Evolutionary conservation across 2,888 invertebrate genomes (phyloP).

Genomic region (Phorcus lineatus): DNA sequence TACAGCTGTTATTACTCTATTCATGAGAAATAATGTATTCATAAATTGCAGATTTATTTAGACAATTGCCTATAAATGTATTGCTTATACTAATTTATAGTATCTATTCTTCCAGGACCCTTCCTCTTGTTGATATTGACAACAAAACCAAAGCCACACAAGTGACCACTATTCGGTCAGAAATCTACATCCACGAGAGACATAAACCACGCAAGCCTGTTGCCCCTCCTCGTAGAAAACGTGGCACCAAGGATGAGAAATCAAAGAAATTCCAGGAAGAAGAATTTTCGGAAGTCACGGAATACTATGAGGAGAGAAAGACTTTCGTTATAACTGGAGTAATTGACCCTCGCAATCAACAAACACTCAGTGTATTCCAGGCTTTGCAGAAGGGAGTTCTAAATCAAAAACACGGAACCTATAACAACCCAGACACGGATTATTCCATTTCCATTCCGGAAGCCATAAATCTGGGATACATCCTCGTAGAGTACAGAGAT

Average conservation of each 20-base stretch:
- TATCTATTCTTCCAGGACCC: constrained; percentile 46
- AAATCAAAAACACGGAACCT: constrained; percentile 67
- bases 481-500: constrained; percentile 64
- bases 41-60: too few relatives aligned
- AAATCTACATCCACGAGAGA: constrained; percentile 67
- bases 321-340: constrained; percentile 68
- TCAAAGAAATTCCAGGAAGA: not conserved
- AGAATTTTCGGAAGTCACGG: constrained; percentile 30
- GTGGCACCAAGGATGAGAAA: constrained; percentile 24
- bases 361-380: constrained; percentile 66
- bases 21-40: too few relatives aligned
- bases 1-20: too few relatives aligned
- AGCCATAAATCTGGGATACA: constrained; percentile 70
- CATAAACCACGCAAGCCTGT: constrained; percentile 48
- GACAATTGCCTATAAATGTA: too few relatives aligned
- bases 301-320: constrained; percentile 48
- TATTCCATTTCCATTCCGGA: constrained; percentile 71
- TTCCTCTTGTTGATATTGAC: constrained; percentile 63
- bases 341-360: constrained; percentile 66
- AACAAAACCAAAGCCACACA: constrained; percentile 51
- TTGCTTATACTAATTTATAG: too few relatives aligned
- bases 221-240: constrained; percentile 50
- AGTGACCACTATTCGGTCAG: constrained; percentile 55
- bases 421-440: constrained; percentile 66
- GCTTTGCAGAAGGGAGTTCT: constrained; percentile 70